phyloP scores from a whole-genome alignment of 2,888 invertebrate genomes.

The Philereme vetulata region DNA sequence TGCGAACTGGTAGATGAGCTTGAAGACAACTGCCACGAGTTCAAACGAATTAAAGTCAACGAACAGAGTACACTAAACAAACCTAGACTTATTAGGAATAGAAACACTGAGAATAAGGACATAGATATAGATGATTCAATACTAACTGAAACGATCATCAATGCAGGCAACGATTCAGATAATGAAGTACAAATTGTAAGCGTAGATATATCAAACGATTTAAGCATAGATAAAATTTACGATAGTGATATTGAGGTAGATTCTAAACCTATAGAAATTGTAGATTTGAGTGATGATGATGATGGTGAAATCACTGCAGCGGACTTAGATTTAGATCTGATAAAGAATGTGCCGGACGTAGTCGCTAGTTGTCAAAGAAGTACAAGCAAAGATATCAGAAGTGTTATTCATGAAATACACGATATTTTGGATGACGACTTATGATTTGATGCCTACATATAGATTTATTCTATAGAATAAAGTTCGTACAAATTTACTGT shows the following conservation, averaged over 20 bases:
- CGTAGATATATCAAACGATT: conserved; percentile 54
- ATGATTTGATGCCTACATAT: conserved; percentile 49
- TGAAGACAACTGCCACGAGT: conserved; percentile 71
- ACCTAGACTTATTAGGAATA: conserved; percentile 69
- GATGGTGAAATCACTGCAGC: conserved; percentile 56
- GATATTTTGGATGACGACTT: conserved; percentile 61
- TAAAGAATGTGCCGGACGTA: conserved; percentile 72
- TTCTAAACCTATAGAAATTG: conserved; percentile 60
- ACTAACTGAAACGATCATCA: conserved; percentile 47
- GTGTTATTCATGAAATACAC: conserved; percentile 61
- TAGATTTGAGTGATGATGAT: conserved; percentile 68
- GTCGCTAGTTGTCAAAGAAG: conserved; percentile 72
- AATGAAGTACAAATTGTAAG: conserved; percentile 73
- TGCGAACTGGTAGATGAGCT: conserved; percentile 68
- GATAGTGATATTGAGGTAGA: conserved; percentile 69
- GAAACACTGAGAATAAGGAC: conserved; percentile 50
- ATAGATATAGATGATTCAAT: conserved; percentile 35
- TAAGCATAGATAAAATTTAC: conserved; percentile 52
- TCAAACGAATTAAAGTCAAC: conserved; percentile 68
- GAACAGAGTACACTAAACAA: conserved; percentile 57
- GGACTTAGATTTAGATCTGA: conserved; percentile 60
- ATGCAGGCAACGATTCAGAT: conserved; percentile 65
- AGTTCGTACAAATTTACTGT: conserved; percentile 24
- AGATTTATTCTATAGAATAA: conserved; percentile 3
- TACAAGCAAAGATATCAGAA: conserved; percentile 46